Percentiles rank a stretch among this genome's conserved stretches.
Evolutionary conservation across 1,140 invertebrate genomes (phyloP).

Genomic region (Drosophila bocki): DNA sequence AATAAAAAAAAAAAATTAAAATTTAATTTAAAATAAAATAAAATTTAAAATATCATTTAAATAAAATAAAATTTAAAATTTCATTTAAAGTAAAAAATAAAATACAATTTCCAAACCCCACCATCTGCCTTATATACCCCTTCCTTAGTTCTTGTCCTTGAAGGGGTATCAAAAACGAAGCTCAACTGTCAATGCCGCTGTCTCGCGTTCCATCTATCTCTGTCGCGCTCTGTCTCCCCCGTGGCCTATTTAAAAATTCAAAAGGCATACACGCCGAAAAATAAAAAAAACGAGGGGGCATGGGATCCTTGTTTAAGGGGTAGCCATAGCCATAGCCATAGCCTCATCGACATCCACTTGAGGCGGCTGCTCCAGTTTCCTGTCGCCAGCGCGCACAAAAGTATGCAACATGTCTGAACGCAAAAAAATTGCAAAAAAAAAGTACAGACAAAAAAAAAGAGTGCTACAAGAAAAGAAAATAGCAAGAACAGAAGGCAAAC

Average conservation of each 20-base stretch:
- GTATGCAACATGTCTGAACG: conserved; percentile 73
- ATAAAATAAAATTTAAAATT: no score
- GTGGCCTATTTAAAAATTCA: conserved; percentile 77
- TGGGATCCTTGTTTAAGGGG: conserved; percentile 17
- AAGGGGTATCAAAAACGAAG: conserved; percentile 40
- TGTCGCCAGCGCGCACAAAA: conserved; percentile 53
- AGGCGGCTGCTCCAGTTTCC: conserved; percentile 71
- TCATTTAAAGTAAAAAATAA: neutral
- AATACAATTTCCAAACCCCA: neutral
- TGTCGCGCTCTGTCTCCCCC: conserved; percentile 16
- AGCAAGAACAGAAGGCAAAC: conserved; percentile 16
- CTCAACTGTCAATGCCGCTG: conserved; percentile 46
- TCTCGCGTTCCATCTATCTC: conserved; percentile 23
- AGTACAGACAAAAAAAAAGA: neutral
- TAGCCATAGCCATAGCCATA: neutral
- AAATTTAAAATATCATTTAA: no score
- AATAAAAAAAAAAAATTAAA: no score
- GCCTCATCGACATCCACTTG: conserved; percentile 65
- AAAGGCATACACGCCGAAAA: conserved; percentile 70
- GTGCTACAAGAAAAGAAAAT: conserved; percentile 29
- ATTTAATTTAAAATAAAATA: no score
- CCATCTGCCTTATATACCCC: neutral
- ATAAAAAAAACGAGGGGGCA: neutral
- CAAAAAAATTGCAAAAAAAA: conserved; percentile 18
- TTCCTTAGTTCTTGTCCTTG: neutral